phyloP scores from a whole-genome alignment of 2,888 invertebrate genomes.

The Bhutanitis thaidina region DNA sequence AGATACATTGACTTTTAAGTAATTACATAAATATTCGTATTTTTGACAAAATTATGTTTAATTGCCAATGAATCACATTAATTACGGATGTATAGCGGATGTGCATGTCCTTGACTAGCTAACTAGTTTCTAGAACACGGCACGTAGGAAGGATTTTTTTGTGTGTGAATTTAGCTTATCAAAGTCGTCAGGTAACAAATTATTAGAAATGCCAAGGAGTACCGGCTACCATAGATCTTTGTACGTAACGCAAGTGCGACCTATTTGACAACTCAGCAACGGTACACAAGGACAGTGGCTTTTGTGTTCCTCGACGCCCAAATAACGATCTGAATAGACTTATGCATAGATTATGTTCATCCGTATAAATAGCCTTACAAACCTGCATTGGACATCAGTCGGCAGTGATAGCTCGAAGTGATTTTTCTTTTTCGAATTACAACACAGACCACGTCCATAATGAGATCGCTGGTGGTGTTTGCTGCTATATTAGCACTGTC shows the following conservation, averaged over 20 bases:
- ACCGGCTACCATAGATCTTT: constrained; percentile 19
- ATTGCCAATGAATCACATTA: neutral
- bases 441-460: constrained; percentile 62
- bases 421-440: constrained; percentile 48
- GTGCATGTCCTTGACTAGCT: constrained; percentile 15
- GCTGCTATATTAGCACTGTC: constrained; percentile 49
- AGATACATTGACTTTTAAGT: constrained; percentile 6
- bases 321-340: constrained; percentile 38
- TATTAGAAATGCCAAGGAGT: constrained; percentile 45
- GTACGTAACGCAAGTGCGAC: constrained; percentile 31
- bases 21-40: constrained; percentile 10
- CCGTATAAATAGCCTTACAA: constrained; percentile 58
- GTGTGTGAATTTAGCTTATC: neutral
- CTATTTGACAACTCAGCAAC: constrained; percentile 42
- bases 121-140: constrained; percentile 9
- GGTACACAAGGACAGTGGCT: constrained; percentile 48
- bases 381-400: constrained; percentile 45
- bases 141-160: constrained; percentile 1
- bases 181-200: neutral
- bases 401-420: constrained; percentile 52
- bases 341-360: constrained; percentile 47
- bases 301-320: constrained; percentile 45
- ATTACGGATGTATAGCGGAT: constrained; percentile 10
- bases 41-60: neutral
- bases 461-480: constrained; percentile 70